Conservation (phyloP, 2,113 vertebrate species). For the Pygoscelis antarcticus region DNA sequence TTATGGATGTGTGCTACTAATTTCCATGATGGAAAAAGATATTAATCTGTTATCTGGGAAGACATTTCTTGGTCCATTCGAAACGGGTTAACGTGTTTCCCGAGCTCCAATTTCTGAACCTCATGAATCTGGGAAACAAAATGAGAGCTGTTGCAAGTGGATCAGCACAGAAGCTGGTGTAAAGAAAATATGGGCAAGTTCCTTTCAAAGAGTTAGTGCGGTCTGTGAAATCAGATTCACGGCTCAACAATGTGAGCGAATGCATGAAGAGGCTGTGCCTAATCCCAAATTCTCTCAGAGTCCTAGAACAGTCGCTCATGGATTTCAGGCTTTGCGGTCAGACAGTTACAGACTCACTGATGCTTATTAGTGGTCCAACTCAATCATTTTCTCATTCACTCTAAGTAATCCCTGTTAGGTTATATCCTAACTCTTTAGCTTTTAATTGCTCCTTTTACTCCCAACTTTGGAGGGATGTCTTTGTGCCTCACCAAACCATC, state of each 20-base stretch:
- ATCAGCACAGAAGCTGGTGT: neutral
- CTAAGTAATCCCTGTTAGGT: neutral
- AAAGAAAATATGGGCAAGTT: neutral
- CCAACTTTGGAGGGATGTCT: neutral
- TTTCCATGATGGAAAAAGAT: neutral
- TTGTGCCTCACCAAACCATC: neutral
- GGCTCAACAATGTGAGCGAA: neutral
- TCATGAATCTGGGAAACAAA: neutral
- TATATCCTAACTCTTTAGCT: neutral
- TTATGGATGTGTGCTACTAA: neutral
- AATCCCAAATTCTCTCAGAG: neutral
- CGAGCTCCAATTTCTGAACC: neutral
- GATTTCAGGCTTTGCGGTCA: neutral
- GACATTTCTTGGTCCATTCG: neutral
- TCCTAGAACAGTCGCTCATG: fast-evolving
- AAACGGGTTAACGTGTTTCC: neutral
- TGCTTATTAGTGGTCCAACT: neutral
- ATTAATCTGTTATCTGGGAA: neutral
- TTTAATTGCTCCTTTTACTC: neutral
- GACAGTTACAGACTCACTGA: neutral
- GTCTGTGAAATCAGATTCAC: neutral
- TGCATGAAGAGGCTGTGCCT: neutral
- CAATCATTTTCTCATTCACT: neutral
- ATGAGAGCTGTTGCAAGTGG: neutral
- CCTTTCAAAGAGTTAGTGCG: neutral